phyloP scores from a whole-genome alignment of 2,797 vertebrate genomes.

The Sylvilagus floridanus region DNA sequence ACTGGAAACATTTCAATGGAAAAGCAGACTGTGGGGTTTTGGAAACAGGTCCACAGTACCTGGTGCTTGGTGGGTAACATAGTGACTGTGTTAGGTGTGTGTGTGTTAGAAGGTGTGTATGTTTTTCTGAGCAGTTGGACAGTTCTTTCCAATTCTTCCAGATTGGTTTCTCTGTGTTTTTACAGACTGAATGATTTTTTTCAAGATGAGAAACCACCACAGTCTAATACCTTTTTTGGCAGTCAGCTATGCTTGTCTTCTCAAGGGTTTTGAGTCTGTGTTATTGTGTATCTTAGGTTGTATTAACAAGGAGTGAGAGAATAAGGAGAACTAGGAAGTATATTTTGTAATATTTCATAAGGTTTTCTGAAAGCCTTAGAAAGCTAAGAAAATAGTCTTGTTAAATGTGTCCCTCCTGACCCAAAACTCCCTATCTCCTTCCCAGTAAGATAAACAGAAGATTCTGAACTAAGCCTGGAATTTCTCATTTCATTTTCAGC shows the following conservation, averaged over 20 bases:
- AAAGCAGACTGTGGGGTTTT: conserved; percentile 33
- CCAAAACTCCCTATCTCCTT: neutral
- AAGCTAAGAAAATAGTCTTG: conserved; percentile 54
- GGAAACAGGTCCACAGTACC: neutral
- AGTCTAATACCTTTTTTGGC: conserved; percentile 35
- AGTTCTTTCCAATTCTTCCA: conserved; percentile 49
- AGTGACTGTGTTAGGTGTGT: neutral
- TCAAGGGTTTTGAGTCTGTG: neutral
- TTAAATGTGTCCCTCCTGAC: conserved; percentile 6
- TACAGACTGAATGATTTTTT: conserved; percentile 15
- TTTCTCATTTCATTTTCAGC: conserved; percentile 44
- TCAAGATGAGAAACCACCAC: neutral
- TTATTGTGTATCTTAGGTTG: conserved; percentile 26
- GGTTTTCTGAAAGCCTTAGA: neutral
- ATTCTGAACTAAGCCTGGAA: conserved; percentile 41
- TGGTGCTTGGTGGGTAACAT: neutral
- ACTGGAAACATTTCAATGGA: conserved; percentile 45
- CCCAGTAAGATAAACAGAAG: conserved; percentile 7
- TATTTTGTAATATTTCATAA: conserved; percentile 31
- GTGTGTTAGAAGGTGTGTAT: neutral
- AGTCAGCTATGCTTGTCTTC: neutral
- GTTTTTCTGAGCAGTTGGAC: neutral
- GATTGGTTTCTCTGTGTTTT: neutral
- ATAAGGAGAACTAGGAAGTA: neutral
- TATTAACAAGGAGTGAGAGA: conserved; percentile 9